Evolutionary conservation across 2,113 vertebrate species (phyloP).

Genomic region (Strix aluco): DNA sequence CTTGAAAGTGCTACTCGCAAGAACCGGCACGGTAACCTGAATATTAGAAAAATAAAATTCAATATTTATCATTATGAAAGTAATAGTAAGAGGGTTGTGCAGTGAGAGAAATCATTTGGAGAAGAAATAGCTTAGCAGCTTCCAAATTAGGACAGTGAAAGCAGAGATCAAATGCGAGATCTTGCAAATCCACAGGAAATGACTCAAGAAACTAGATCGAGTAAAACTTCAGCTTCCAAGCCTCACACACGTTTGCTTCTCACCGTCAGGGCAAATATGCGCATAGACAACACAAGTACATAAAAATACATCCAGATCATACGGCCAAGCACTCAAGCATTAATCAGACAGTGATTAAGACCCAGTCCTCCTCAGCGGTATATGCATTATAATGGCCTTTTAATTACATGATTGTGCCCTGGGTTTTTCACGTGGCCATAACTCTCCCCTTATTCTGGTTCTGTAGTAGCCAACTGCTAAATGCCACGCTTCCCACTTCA

Average conservation of each 20-base stretch:
- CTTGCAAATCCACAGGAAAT: constrained; percentile 39
- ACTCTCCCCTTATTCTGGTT: not conserved
- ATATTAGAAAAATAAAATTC: not conserved
- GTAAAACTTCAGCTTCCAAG: not conserved
- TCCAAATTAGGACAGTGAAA: constrained; percentile 9
- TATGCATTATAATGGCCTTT: not conserved
- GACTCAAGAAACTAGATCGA: constrained; percentile 15
- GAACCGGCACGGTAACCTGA: not conserved
- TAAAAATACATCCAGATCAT: not conserved
- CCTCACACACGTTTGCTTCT: not conserved
- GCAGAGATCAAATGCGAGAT: constrained; percentile 5
- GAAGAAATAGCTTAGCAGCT: not conserved
- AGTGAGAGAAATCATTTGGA: not conserved
- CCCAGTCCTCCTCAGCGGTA: not conserved
- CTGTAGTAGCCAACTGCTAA: not conserved
- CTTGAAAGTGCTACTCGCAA: not conserved
- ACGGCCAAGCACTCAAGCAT: not conserved
- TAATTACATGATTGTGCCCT: not conserved
- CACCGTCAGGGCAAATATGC: not conserved
- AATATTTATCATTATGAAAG: not conserved
- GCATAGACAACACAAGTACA: not conserved
- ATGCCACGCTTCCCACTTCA: not conserved
- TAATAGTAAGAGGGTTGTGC: not conserved
- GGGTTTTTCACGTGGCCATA: not conserved
- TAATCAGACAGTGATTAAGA: not conserved